Evolutionary conservation across 2,797 vertebrate genomes (phyloP).

Genomic region (Benthosema pterotum): DNA sequence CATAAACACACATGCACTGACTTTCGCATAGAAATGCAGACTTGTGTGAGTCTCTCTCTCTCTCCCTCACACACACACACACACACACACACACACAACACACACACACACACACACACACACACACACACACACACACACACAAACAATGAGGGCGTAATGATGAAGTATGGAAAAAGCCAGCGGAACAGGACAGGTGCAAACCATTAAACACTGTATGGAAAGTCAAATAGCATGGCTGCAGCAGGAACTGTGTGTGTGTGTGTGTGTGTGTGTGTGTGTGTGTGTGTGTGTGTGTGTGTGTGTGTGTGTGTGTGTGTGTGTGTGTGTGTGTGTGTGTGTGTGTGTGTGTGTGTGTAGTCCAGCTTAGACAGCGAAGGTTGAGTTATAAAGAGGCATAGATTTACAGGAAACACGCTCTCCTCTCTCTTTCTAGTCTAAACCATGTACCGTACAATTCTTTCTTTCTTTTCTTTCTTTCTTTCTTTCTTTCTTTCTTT

Average conservation of each 20-base stretch:
- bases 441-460: neutral
- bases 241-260: conserved; percentile 47
- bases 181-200: conserved; percentile 42
- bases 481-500: neutral
- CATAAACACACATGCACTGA: conserved; percentile 16
- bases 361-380: too few relatives aligned
- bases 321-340: conserved; percentile 30
- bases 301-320: conserved; percentile 45
- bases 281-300: conserved; percentile 20
- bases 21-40: neutral
- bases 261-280: conserved; percentile 5
- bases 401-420: neutral
- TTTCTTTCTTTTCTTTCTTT: too few relatives aligned
- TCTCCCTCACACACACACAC: neutral
- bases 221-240: conserved; percentile 52
- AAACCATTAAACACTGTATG: conserved; percentile 54
- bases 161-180: conserved; percentile 51
- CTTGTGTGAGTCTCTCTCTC: neutral
- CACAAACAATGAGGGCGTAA: neutral
- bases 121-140: conserved; percentile 24
- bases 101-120: conserved; percentile 10
- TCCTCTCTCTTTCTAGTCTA: neutral
- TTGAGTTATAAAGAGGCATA: too few relatives aligned
- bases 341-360: conserved; percentile 8
- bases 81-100: conserved; percentile 13